Conservation (phyloP, 35 echinoderm and acorn worm species). For the Heliocidaris erythrogramma region DNA sequence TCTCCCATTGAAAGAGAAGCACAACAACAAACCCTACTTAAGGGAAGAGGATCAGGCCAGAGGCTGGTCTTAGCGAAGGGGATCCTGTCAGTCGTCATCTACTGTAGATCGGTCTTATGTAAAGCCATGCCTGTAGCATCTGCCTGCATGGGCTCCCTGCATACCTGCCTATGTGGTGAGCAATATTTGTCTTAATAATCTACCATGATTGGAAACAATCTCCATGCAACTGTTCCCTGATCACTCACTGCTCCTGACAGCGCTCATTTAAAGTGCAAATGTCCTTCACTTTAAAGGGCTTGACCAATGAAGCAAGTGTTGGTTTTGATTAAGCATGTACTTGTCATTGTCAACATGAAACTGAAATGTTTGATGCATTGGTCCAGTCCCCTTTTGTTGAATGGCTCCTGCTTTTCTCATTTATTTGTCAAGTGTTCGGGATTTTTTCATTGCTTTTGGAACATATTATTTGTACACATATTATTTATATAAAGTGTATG, state of each 20-base stretch:
- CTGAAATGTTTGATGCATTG: not conserved
- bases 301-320: not conserved
- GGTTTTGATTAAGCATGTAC: not conserved
- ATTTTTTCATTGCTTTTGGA: too few relatives aligned
- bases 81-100: not conserved
- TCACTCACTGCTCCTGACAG: not conserved
- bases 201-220: not conserved
- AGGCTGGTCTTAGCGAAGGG: not conserved
- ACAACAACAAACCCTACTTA: not conserved
- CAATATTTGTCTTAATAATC: conserved; percentile 1
- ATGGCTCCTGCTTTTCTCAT: not conserved
- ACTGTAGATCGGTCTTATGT: not conserved
- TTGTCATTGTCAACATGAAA: not conserved
- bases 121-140: not conserved
- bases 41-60: not conserved
- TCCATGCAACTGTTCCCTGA: not conserved
- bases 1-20: not conserved
- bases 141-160: not conserved
- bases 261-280: not conserved
- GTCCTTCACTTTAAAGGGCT: not conserved
- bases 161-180: not conserved
- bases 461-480: too few relatives aligned
- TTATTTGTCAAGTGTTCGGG: not conserved
- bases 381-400: not conserved
- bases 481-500: too few relatives aligned